Percentiles rank a stretch among this genome's conserved stretches.
Evolutionary conservation across 2,888 invertebrate genomes (phyloP).

Genomic region (Caenorhabditis panamensis): DNA sequence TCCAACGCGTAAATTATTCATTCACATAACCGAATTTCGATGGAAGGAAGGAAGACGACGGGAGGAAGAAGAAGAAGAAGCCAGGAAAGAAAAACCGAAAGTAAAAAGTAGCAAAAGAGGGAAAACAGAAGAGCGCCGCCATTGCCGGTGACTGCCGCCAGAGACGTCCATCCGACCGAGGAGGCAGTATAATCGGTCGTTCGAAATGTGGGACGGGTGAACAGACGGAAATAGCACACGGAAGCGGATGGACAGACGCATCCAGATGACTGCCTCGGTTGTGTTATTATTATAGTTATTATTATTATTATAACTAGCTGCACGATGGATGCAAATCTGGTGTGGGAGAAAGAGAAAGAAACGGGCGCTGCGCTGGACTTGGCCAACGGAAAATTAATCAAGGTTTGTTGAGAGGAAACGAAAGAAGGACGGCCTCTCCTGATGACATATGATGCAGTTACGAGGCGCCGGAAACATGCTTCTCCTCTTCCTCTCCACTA

Average conservation of each 20-base stretch:
- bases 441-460: constrained; percentile 46
- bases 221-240: constrained; percentile 4
- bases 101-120: constrained; percentile 30
- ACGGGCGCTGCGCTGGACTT: not conserved
- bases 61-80: not conserved
- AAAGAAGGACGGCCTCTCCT: no score
- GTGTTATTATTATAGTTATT: constrained; percentile 36
- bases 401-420: constrained; percentile 19
- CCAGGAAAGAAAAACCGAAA: no score
- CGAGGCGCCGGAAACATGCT: constrained; percentile 31
- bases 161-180: constrained; percentile 5
- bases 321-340: constrained; percentile 33
- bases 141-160: no score
- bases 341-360: constrained; percentile 29
- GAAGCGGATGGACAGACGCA: constrained; percentile 26
- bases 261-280: constrained; percentile 26
- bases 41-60: no score
- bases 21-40: constrained; percentile 42
- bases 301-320: constrained; percentile 31
- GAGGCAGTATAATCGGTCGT: constrained; percentile 48
- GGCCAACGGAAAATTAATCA: constrained; percentile 35
- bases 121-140: constrained; percentile 13
- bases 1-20: constrained; percentile 20
- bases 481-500: constrained; percentile 18
- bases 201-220: constrained; percentile 39